Evolutionary conservation across 2,797 vertebrate species (phyloP).

Genomic region (Zonotrichia albicollis): DNA sequence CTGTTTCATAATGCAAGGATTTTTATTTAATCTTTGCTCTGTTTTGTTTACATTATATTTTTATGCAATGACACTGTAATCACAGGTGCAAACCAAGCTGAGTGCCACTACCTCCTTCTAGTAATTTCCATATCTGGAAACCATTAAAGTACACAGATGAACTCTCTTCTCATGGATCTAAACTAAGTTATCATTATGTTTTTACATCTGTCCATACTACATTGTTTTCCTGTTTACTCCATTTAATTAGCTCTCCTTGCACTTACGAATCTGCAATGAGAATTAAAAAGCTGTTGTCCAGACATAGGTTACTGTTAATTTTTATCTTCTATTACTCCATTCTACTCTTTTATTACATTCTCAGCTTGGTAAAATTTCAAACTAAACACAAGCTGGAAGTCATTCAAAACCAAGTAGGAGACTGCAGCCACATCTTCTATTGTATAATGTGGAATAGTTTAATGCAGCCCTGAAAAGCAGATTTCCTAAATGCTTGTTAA

Average conservation of each 20-base stretch:
- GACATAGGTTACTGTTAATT: neutral
- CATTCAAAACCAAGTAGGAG: slow-evolving; percentile 25
- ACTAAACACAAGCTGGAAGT: slow-evolving; percentile 10
- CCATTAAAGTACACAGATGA: neutral
- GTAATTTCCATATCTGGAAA: neutral
- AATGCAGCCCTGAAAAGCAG: slow-evolving; percentile 50
- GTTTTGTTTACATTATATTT: neutral
- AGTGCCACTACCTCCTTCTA: neutral
- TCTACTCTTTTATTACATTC: slow-evolving; percentile 63
- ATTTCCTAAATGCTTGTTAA: slow-evolving; percentile 71
- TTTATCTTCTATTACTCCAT: neutral
- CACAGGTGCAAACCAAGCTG: neutral
- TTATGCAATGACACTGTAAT: neutral
- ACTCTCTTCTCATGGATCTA: neutral
- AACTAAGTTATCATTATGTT: neutral
- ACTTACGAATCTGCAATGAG: neutral
- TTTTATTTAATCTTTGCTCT: neutral
- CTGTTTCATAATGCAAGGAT: neutral
- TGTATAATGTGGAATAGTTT: slow-evolving; percentile 44
- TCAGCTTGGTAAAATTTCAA: slow-evolving; percentile 43
- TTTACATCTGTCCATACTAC: neutral
- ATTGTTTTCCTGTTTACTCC: slow-evolving; percentile 1
- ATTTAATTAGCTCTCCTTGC: slow-evolving; percentile 21
- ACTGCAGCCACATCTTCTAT: neutral
- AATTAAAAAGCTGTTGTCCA: slow-evolving; percentile 30